A percentile compares a stretch with the other conserved stretches of the same genome.
Conservation (phyloP, 2,113 vertebrate species). For the Oreamnos americanus region DNA sequence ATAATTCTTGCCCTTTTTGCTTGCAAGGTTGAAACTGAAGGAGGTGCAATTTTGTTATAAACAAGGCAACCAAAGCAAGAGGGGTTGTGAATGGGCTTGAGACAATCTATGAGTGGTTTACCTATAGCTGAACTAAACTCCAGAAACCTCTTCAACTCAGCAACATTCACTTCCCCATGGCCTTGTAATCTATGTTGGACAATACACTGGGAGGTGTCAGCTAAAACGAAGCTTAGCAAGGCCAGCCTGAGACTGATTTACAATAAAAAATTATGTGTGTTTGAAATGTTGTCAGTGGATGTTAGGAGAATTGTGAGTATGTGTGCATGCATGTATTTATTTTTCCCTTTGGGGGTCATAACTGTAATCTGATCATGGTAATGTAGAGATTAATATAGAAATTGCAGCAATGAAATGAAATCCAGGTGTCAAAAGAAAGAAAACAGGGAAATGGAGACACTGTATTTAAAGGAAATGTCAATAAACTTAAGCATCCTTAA, state of each 20-base stretch:
- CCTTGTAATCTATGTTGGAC: not conserved
- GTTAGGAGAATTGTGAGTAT: not conserved
- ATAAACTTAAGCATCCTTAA: not conserved
- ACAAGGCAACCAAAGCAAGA: not conserved
- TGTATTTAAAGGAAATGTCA: not conserved
- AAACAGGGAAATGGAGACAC: not conserved
- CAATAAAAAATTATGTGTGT: not conserved
- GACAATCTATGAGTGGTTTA: conserved; percentile 42
- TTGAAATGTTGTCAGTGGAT: not conserved
- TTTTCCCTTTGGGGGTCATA: not conserved
- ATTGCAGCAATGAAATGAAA: not conserved
- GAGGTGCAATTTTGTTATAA: not conserved
- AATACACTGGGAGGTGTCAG: not conserved
- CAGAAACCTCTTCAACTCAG: conserved; percentile 10
- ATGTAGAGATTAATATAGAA: conserved; percentile 19
- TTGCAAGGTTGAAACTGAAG: not conserved
- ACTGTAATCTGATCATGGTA: not conserved
- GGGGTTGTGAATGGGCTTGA: not conserved
- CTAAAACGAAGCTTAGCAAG: not conserved
- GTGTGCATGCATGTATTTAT: not conserved
- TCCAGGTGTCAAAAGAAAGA: not conserved
- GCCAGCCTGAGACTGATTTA: not conserved
- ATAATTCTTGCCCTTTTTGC: not conserved
- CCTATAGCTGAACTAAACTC: conserved; percentile 21
- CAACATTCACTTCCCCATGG: not conserved